Conservation (phyloP, 2,888 invertebrate genomes). For the Hyles lineata region DNA sequence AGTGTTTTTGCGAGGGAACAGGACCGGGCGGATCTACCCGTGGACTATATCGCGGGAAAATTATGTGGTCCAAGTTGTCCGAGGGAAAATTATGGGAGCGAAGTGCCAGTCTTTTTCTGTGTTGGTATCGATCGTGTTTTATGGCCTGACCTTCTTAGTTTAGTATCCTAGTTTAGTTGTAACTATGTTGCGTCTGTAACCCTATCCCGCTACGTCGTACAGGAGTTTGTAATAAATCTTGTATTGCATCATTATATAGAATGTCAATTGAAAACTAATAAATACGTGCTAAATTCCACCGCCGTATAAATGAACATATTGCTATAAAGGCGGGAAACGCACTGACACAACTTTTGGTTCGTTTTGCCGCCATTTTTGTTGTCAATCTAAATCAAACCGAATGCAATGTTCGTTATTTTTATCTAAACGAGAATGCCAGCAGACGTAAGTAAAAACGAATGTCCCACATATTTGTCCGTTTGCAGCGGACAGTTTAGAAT, state of each 20-base stretch:
- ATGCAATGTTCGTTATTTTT: slow-evolving; percentile 27
- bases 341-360: too few relatives aligned
- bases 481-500: slow-evolving; percentile 30
- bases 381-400: not conserved
- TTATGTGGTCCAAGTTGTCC: slow-evolving; percentile 8
- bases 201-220: not conserved
- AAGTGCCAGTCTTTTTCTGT: slow-evolving; percentile 5
- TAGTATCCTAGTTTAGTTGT: slow-evolving; percentile 8
- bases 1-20: slow-evolving; percentile 24
- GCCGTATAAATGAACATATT: not conserved
- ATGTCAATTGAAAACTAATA: not conserved
- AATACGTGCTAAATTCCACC: not conserved
- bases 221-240: not conserved
- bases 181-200: not conserved
- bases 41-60: slow-evolving; percentile 22
- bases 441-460: slow-evolving; percentile 22
- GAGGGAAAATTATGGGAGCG: slow-evolving; percentile 7
- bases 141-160: slow-evolving; percentile 9
- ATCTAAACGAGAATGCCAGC: slow-evolving; percentile 6
- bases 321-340: not conserved
- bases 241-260: not conserved
- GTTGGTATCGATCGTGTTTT: not conserved
- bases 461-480: slow-evolving; percentile 28
- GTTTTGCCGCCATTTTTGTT: not conserved
- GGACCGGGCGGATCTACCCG: slow-evolving; percentile 14